Conservation (phyloP, 2,797 vertebrate species). For the Nyctibius grandis region DNA sequence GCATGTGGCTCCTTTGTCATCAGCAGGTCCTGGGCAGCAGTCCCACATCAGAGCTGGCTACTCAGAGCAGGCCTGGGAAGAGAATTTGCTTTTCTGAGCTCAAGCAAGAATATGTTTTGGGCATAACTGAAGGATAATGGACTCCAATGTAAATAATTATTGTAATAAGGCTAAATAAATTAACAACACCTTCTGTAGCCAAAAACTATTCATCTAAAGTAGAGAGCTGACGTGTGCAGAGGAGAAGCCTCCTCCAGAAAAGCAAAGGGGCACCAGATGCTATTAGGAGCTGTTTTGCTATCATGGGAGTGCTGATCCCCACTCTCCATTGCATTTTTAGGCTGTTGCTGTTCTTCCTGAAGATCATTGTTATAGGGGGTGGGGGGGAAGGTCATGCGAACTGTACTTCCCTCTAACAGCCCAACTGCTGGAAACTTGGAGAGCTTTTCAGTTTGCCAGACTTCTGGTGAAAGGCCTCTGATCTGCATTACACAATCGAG, state of each 20-base stretch:
- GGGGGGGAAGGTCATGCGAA: not conserved
- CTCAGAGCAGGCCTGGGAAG: not conserved
- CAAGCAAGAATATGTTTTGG: not conserved
- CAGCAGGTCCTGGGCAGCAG: not conserved
- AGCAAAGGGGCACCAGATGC: not conserved
- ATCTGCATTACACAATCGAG: not conserved
- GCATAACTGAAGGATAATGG: not conserved
- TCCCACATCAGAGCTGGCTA: not conserved
- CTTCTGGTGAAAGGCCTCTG: constrained; percentile 28
- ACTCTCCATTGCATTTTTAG: not conserved
- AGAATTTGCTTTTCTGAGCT: not conserved
- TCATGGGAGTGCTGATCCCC: not conserved
- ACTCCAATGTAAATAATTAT: not conserved
- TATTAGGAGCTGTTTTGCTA: not conserved
- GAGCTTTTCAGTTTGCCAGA: constrained; percentile 21
- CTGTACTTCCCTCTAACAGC: not conserved
- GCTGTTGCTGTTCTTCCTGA: not conserved
- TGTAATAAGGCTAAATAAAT: not conserved
- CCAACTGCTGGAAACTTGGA: not conserved
- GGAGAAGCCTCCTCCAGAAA: not conserved
- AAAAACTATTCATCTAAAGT: not conserved
- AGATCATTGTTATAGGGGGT: not conserved
- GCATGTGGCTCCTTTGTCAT: rapidly evolving
- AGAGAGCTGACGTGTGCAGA: not conserved
- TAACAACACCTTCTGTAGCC: not conserved